A percentile compares a stretch with the other conserved stretches of the same genome.
Evolutionary conservation across 2,888 invertebrate species (phyloP).

Genomic region (Diarsia mendica): DNA sequence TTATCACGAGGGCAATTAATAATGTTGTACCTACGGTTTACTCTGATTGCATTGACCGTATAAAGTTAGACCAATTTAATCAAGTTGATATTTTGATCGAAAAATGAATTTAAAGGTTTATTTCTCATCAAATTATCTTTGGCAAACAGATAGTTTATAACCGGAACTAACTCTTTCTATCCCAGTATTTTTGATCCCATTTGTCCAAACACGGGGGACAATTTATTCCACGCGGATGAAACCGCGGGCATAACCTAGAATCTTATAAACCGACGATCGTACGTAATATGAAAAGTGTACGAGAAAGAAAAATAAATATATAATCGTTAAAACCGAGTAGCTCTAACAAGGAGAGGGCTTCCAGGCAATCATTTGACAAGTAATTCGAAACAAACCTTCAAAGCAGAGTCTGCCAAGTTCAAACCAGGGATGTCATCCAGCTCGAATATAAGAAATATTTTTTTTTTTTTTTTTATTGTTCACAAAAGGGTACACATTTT

Average conservation of each 20-base stretch:
- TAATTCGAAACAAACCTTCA: slow-evolving; percentile 4
- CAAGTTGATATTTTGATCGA: background rate
- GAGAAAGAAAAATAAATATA: background rate
- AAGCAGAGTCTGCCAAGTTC: slow-evolving; percentile 11
- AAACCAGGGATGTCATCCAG: too few species aligned
- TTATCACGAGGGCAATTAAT: background rate
- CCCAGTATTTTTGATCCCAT: too few species aligned
- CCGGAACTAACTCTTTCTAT: too few species aligned
- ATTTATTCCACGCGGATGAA: too few species aligned
- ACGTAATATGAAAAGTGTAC: background rate
- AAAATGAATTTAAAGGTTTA: background rate
- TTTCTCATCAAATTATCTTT: too few species aligned
- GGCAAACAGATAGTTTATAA: too few species aligned
- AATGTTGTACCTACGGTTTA: background rate
- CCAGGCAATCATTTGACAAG: background rate
- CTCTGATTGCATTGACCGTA: background rate
- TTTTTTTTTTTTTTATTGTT: too few species aligned
- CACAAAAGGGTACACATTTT: too few species aligned
- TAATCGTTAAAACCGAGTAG: too few species aligned
- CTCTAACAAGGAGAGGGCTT: background rate
- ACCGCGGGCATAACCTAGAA: too few species aligned
- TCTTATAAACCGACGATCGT: background rate
- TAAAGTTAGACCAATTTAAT: background rate
- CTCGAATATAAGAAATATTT: too few species aligned
- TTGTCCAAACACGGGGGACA: too few species aligned